A percentile compares a stretch with the other conserved stretches of the same genome.
Conservation (phyloP, 2,888 invertebrate species). For the Dicyrtoma fusca region DNA sequence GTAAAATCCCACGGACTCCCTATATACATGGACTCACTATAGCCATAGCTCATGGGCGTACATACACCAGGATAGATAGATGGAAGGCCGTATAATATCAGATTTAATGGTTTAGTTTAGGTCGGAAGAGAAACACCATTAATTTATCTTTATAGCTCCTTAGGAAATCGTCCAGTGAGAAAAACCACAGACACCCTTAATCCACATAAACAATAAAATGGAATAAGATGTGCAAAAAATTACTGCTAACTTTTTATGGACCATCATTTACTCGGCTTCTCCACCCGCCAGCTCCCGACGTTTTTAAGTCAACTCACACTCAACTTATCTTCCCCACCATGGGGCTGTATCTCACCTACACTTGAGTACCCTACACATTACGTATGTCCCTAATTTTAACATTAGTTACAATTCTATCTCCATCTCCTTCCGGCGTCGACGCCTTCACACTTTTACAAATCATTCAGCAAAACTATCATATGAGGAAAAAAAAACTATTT, state of each 20-base stretch:
- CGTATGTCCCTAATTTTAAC: no score
- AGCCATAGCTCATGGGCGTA: not conserved
- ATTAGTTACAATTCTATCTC: no score
- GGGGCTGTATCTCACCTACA: no score
- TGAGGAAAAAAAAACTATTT: no score
- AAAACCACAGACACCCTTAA: slow-evolving; percentile 26
- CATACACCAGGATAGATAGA: not conserved
- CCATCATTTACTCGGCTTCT: slow-evolving; percentile 25
- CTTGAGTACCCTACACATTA: no score
- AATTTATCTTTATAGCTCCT: slow-evolving; percentile 37
- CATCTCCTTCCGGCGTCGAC: no score
- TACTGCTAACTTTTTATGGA: slow-evolving; percentile 34
- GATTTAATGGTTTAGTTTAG: slow-evolving; percentile 35
- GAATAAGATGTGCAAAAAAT: slow-evolving; percentile 37
- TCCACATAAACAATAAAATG: slow-evolving; percentile 36
- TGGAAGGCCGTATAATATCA: slow-evolving; percentile 23
- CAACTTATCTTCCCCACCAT: no score
- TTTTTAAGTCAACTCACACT: not conserved
- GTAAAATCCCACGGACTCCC: no score
- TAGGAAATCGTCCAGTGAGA: slow-evolving; percentile 35
- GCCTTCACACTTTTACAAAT: no score
- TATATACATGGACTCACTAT: not conserved
- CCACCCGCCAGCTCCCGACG: not conserved
- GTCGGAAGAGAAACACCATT: slow-evolving; percentile 38
- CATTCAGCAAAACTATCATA: no score